These are phyloP conservation scores for Anoplopoma fimbria DNA, from an alignment of 2,113 vertebrate species.

Conservation along the genomic window DNA sequence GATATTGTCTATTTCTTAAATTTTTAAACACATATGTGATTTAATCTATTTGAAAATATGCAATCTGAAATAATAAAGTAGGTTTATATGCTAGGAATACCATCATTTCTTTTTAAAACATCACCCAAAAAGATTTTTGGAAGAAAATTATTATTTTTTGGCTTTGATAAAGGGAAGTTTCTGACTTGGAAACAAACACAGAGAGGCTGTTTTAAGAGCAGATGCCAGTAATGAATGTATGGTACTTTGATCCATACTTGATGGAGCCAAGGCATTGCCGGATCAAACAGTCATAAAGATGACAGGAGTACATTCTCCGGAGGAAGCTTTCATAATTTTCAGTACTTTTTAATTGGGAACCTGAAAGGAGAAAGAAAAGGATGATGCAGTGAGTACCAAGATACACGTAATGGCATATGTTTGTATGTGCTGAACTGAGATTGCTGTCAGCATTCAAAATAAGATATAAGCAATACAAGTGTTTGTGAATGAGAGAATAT, in stretches of 20 bases:
- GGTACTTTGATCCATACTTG: conserved; percentile 52
- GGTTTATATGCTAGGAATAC: neutral
- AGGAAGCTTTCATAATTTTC: conserved; percentile 29
- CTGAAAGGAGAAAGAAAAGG: conserved; percentile 12
- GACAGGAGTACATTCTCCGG: conserved; percentile 46
- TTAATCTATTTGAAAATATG: neutral
- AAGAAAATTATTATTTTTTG: neutral
- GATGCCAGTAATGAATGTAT: conserved; percentile 48
- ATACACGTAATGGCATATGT: neutral
- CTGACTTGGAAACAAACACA: conserved; percentile 25
- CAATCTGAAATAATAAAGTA: neutral
- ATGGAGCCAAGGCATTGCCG: conserved; percentile 44
- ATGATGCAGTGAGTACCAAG: conserved; percentile 29
- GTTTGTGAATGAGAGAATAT: neutral
- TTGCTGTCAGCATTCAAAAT: neutral
- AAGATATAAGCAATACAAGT: neutral
- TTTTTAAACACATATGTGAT: neutral
- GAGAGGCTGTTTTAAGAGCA: conserved; percentile 34
- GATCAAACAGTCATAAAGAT: conserved; percentile 57
- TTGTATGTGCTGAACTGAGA: conserved; percentile 8
- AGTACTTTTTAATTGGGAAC: conserved; percentile 44
- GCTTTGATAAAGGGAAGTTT: conserved; percentile 20
- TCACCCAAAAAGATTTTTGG: neutral
- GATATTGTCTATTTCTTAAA: neutral
- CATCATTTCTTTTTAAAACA: neutral